Evolutionary conservation across 2,888 invertebrate species (phyloP).

Genomic region (Nezara viridula): DNA sequence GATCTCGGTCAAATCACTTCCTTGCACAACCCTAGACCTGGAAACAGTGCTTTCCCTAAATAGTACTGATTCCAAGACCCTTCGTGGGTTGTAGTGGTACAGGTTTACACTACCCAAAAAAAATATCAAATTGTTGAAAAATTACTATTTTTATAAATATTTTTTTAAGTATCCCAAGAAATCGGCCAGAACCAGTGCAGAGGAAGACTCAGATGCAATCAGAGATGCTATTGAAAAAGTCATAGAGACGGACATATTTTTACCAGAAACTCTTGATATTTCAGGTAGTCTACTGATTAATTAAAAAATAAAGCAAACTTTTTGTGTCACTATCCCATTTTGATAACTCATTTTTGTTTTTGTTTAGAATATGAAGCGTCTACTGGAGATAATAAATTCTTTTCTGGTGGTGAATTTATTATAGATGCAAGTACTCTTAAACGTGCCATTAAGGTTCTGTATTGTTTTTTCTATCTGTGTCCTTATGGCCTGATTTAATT

Average conservation of each 20-base stretch:
- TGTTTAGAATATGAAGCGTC: slow-evolving; percentile 60
- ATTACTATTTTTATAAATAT: no score
- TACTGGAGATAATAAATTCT: slow-evolving; percentile 62
- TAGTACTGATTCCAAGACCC: no score
- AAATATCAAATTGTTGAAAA: neutral
- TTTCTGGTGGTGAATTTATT: slow-evolving; percentile 64
- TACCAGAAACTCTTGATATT: slow-evolving; percentile 51
- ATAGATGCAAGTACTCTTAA: slow-evolving; percentile 65
- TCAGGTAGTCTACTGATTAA: slow-evolving; percentile 30
- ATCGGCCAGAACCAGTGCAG: neutral
- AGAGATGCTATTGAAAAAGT: slow-evolving; percentile 58
- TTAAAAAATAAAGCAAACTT: neutral
- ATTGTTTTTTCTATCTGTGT: neutral
- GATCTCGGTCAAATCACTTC: no score
- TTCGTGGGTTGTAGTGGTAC: no score
- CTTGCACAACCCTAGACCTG: no score
- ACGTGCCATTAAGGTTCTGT: slow-evolving; percentile 64
- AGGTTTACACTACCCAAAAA: no score
- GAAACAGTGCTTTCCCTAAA: no score
- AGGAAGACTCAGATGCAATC: slow-evolving; percentile 52
- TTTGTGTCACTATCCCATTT: neutral
- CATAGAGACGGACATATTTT: slow-evolving; percentile 53
- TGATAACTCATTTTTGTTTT: neutral
- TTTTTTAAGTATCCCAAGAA: slow-evolving; percentile 53
- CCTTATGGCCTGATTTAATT: neutral